Conservation (phyloP, 2,113 vertebrate genomes). For the Rostratula benghalensis region DNA sequence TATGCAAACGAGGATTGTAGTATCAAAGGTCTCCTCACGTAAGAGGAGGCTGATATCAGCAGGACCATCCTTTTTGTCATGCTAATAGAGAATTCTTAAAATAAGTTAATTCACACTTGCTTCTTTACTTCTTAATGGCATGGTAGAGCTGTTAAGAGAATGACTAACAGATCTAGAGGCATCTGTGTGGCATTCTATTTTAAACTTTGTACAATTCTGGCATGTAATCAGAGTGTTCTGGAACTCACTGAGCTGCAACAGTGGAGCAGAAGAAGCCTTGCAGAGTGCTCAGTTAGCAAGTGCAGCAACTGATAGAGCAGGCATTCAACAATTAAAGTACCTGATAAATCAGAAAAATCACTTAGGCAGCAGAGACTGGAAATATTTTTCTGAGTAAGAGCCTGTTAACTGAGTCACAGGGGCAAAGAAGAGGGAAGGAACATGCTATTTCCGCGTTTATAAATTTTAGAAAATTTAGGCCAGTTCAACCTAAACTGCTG, state of each 20-base stretch:
- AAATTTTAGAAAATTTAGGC: neutral
- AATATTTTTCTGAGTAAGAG: neutral
- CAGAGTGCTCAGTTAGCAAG: neutral
- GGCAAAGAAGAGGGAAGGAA: neutral
- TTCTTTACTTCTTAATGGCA: slow-evolving; percentile 8
- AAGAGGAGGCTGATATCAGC: neutral
- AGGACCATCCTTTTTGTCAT: slow-evolving; percentile 27
- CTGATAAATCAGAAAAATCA: neutral
- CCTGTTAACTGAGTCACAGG: neutral
- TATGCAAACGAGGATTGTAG: neutral
- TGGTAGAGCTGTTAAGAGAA: slow-evolving; percentile 33
- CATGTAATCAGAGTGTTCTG: neutral
- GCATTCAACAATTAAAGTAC: neutral
- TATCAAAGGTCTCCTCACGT: neutral
- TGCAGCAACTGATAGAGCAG: neutral
- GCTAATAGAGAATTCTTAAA: slow-evolving; percentile 35
- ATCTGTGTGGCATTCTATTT: slow-evolving; percentile 48
- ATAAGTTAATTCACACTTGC: slow-evolving; percentile 54
- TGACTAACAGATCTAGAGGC: slow-evolving; percentile 52
- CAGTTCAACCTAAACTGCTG: neutral
- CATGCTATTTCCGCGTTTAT: neutral
- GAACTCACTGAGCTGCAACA: slow-evolving; percentile 19
- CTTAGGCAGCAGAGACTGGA: neutral
- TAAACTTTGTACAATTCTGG: slow-evolving; percentile 22
- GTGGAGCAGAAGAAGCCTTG: neutral